These are phyloP conservation scores for Gorilla gorilla DNA, from an alignment of 2,113 vertebrate genomes.

Conservation along the genomic window DNA sequence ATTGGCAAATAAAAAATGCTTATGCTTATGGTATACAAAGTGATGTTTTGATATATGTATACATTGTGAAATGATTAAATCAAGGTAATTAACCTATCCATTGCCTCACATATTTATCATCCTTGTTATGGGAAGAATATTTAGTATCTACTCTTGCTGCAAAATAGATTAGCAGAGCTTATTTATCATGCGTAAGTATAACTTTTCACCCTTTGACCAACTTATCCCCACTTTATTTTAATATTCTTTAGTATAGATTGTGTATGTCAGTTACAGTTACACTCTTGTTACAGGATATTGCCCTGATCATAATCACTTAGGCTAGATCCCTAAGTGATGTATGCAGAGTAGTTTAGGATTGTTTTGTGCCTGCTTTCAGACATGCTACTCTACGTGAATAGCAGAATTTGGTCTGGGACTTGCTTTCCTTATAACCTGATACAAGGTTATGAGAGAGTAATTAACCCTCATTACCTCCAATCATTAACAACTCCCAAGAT, in stretches of 20 bases:
- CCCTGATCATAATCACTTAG: not conserved
- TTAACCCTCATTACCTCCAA: not conserved
- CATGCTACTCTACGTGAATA: not conserved
- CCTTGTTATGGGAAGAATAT: not conserved
- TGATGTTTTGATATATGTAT: not conserved
- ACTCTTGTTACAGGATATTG: not conserved
- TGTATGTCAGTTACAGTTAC: not conserved
- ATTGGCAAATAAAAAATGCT: not conserved
- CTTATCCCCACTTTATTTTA: not conserved
- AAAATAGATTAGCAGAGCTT: not conserved
- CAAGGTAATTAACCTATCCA: not conserved
- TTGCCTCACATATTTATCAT: not conserved
- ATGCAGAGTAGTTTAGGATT: not conserved
- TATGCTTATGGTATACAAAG: not conserved
- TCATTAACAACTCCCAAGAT: not conserved
- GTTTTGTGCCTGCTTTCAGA: not conserved
- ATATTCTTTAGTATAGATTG: not conserved
- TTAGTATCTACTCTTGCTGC: not conserved
- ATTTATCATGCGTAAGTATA: not conserved
- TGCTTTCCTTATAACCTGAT: constrained; percentile 20
- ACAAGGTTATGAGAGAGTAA: not conserved
- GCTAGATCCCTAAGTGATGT: not conserved
- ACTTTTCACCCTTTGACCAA: not conserved
- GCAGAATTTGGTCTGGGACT: not conserved
- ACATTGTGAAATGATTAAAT: not conserved